Conservation (phyloP, 2,888 invertebrate species). For the Synergus laeviventris region DNA sequence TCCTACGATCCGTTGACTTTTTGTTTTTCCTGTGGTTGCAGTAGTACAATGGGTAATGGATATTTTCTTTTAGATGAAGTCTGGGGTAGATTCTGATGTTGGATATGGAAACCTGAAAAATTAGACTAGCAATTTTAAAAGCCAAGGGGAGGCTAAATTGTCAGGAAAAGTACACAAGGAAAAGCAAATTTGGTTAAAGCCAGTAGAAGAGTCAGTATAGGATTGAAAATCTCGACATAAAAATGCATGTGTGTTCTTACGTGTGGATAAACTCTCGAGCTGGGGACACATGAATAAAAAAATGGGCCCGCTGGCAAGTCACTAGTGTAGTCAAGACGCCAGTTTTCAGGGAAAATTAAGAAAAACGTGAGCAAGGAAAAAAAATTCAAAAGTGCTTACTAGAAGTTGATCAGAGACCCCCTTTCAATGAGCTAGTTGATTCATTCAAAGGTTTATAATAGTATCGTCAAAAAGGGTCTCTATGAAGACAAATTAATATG, state of each 20-base stretch:
- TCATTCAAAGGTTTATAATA: not conserved
- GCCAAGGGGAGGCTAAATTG: not conserved
- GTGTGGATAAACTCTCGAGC: slow-evolving; percentile 58
- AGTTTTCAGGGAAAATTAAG: slow-evolving; percentile 46
- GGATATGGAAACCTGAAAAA: not conserved
- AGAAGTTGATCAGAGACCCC: not conserved
- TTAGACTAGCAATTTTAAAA: not conserved
- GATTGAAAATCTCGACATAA: slow-evolving; percentile 28
- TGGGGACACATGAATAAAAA: slow-evolving; percentile 66
- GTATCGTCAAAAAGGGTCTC: not conserved
- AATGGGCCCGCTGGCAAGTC: slow-evolving; percentile 57
- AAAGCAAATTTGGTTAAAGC: slow-evolving; percentile 62
- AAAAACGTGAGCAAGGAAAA: slow-evolving; percentile 48
- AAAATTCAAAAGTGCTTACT: slow-evolving; percentile 14
- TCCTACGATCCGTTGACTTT: not conserved
- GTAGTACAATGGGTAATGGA: slow-evolving; percentile 9
- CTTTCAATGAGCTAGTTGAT: not conserved
- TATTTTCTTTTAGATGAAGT: slow-evolving; percentile 7
- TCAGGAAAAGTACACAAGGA: slow-evolving; percentile 51
- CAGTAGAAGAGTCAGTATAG: slow-evolving; percentile 1
- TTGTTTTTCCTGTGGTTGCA: slow-evolving; percentile 14
- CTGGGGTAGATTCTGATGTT: not conserved
- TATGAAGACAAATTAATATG: not conserved
- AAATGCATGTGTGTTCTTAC: slow-evolving; percentile 18
- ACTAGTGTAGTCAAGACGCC: slow-evolving; percentile 59